Percentiles rank a stretch among this genome's conserved stretches.
Conservation (phyloP, 2,888 invertebrate genomes). For the Baccha elongata region DNA sequence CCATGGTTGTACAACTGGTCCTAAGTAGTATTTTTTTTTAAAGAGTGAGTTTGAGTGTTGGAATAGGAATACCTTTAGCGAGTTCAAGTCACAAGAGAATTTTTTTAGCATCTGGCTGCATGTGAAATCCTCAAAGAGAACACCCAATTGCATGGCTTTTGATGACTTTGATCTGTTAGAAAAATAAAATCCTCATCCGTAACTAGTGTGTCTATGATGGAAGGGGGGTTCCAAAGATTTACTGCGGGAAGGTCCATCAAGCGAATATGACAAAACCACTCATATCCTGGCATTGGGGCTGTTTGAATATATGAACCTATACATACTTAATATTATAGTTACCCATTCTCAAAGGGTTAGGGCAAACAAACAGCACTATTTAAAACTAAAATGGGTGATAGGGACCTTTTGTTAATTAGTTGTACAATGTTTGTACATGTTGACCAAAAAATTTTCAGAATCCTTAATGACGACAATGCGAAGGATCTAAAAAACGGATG, state of each 20-base stretch:
- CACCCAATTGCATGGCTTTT: conserved; percentile 52
- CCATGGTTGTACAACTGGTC: too few relatives aligned
- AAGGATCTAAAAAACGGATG: conserved; percentile 60
- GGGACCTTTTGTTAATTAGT: conserved; percentile 74
- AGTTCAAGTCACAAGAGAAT: conserved; percentile 49
- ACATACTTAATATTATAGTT: conserved; percentile 15
- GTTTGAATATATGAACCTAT: too few relatives aligned
- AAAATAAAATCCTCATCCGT: too few relatives aligned
- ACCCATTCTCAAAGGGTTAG: conserved; percentile 12
- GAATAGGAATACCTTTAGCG: conserved; percentile 2
- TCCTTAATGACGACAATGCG: conserved; percentile 71
- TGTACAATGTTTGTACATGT: conserved; percentile 60
- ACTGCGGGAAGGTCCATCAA: conserved; percentile 72
- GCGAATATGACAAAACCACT: conserved; percentile 72
- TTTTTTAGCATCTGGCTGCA: conserved; percentile 59
- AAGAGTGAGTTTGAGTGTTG: too few relatives aligned
- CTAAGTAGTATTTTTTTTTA: too few relatives aligned
- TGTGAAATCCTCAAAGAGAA: conserved; percentile 67
- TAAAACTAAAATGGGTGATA: conserved; percentile 68
- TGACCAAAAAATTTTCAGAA: conserved; percentile 71
- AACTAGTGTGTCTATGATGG: conserved; percentile 4
- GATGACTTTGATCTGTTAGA: too few relatives aligned
- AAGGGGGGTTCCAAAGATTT: conserved; percentile 43
- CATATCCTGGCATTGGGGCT: conserved; percentile 55
- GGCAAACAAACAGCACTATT: conserved; percentile 53